Evolutionary conservation across 2,113 vertebrate species (phyloP).

Genomic region (Corvus hawaiiensis): DNA sequence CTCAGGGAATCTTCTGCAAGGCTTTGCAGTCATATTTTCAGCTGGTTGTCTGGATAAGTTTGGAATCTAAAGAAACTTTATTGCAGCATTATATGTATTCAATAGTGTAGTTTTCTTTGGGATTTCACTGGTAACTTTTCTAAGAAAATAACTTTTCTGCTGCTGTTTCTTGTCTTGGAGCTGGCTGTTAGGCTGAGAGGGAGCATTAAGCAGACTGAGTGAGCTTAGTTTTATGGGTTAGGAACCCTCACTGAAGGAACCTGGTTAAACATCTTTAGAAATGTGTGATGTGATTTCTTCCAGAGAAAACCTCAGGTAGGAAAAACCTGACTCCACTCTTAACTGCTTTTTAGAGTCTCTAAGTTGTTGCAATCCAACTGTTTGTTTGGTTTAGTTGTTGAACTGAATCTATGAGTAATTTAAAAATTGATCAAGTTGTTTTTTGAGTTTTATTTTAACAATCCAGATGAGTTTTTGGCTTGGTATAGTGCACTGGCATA

Average conservation of each 20-base stretch:
- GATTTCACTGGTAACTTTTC: neutral
- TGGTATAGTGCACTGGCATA: accelerated
- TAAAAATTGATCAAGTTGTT: neutral
- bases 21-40: neutral
- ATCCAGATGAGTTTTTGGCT: neutral
- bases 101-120: neutral
- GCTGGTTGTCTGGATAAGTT: neutral
- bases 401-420: neutral
- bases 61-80: neutral
- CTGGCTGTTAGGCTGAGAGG: neutral
- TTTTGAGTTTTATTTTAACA: neutral
- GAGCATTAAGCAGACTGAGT: neutral
- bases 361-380: neutral
- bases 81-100: neutral
- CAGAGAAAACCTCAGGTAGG: neutral
- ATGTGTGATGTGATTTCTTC: neutral
- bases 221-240: neutral
- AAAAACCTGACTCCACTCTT: neutral
- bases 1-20: neutral
- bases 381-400: neutral
- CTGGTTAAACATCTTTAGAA: neutral
- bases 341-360: neutral
- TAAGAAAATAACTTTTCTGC: neutral
- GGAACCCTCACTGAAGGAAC: neutral
- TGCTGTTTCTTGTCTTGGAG: neutral